These are phyloP conservation scores for Saccopteryx bilineata DNA, from an alignment of 2,113 vertebrate species.

Conservation along the genomic window DNA sequence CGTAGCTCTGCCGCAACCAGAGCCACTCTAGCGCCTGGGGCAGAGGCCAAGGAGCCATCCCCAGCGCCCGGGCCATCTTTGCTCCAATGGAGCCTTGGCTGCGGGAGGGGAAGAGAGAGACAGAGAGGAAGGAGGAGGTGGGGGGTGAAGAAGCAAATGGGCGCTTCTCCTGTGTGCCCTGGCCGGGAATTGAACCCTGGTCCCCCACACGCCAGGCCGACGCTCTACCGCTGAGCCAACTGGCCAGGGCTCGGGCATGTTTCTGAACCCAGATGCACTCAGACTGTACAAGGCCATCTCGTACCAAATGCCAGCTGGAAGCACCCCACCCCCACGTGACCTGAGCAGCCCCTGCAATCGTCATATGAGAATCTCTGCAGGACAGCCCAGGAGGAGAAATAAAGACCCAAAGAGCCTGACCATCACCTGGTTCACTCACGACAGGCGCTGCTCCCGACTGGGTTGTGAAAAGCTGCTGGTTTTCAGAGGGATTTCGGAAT, in stretches of 20 bases:
- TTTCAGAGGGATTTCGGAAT: neutral
- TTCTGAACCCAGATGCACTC: neutral
- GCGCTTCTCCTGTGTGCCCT: no score
- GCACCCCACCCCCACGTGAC: fast-evolving
- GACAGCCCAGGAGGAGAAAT: fast-evolving
- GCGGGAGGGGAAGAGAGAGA: no score
- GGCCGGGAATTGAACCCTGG: no score
- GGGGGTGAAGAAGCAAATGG: no score
- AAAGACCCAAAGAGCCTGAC: neutral
- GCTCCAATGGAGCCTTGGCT: no score
- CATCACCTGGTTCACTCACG: neutral
- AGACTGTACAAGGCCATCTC: neutral
- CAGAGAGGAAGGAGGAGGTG: no score
- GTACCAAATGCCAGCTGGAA: fast-evolving
- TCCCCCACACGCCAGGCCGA: no score
- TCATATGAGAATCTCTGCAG: neutral
- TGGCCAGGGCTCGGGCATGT: neutral
- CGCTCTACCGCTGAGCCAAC: no score
- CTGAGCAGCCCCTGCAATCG: neutral
- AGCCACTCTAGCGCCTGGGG: no score
- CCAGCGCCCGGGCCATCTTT: no score
- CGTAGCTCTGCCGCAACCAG: no score
- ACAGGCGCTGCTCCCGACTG: neutral
- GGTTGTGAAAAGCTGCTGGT: fast-evolving
- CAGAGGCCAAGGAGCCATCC: no score